Evolutionary conservation across 2,888 invertebrate species (phyloP).

Genomic region (Ectemnius continuus): DNA sequence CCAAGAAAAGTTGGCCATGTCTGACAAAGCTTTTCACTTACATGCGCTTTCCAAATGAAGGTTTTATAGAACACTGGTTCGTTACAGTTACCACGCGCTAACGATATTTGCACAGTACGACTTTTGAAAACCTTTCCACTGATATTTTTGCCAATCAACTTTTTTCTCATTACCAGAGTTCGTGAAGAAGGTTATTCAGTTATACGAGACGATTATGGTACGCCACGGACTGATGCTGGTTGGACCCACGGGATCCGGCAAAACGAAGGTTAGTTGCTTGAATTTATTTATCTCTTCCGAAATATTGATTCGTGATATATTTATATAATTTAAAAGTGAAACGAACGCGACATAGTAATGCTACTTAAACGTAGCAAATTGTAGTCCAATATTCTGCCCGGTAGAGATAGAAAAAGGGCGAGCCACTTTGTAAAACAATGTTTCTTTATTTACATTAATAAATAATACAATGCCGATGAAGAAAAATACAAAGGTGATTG

Average conservation of each 20-base stretch:
- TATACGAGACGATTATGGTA: conserved; percentile 90
- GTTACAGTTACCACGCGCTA: too few species aligned
- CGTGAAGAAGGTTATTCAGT: conserved; percentile 87
- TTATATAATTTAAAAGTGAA: too few species aligned
- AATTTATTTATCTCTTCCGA: background rate
- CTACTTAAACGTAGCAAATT: too few species aligned
- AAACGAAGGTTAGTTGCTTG: conserved; percentile 83
- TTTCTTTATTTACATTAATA: conserved; percentile 48
- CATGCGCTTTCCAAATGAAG: too few species aligned
- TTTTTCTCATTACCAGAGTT: conserved; percentile 80
- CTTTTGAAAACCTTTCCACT: too few species aligned
- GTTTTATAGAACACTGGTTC: too few species aligned
- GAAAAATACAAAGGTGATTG: conserved; percentile 10
- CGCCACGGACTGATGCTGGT: conserved; percentile 91
- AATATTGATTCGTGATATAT: too few species aligned
- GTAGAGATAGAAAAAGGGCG: background rate
- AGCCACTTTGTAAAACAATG: conserved; percentile 27
- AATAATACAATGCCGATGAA: conserved; percentile 35
- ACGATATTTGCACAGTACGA: too few species aligned
- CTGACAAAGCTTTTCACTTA: too few species aligned
- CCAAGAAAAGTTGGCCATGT: too few species aligned
- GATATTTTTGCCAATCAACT: too few species aligned
- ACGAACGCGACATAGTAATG: too few species aligned
- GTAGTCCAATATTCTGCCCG: background rate
- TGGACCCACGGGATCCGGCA: conserved; percentile 88